phyloP scores from a whole-genome alignment of 2,888 invertebrate species.

The Papilio gigon region DNA sequence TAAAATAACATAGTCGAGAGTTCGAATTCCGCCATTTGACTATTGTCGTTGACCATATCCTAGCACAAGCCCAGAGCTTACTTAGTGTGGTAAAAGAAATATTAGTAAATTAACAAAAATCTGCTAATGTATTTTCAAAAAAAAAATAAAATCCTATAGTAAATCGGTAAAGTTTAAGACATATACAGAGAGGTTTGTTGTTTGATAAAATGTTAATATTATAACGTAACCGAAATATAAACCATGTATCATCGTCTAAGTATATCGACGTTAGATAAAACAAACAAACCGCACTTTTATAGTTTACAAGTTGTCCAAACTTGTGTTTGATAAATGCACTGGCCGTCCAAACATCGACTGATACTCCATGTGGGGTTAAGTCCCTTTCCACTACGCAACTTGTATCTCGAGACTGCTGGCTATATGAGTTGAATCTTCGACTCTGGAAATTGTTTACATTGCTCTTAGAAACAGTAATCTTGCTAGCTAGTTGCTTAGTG shows the following conservation, averaged over 20 bases:
- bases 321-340: conserved; percentile 26
- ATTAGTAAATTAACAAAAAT: too few species aligned
- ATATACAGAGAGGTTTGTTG: too few species aligned
- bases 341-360: conserved; percentile 52
- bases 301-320: conserved; percentile 8
- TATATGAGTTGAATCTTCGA: neutral
- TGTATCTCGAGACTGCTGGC: neutral
- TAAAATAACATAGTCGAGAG: too few species aligned
- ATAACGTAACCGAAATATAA: neutral
- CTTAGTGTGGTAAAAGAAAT: too few species aligned
- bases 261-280: conserved; percentile 17
- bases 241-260: neutral
- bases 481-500: neutral
- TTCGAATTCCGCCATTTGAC: too few species aligned
- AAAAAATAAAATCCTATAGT: too few species aligned
- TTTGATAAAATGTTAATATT: neutral
- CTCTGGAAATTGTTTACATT: neutral
- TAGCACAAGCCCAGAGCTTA: too few species aligned
- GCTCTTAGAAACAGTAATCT: neutral
- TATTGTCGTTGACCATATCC: too few species aligned
- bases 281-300: conserved; percentile 23
- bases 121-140: too few species aligned
- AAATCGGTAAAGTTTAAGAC: too few species aligned
- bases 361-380: conserved; percentile 45
- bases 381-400: neutral